phyloP scores from a whole-genome alignment of 2,797 vertebrate species.

The Labeo calbasu region DNA sequence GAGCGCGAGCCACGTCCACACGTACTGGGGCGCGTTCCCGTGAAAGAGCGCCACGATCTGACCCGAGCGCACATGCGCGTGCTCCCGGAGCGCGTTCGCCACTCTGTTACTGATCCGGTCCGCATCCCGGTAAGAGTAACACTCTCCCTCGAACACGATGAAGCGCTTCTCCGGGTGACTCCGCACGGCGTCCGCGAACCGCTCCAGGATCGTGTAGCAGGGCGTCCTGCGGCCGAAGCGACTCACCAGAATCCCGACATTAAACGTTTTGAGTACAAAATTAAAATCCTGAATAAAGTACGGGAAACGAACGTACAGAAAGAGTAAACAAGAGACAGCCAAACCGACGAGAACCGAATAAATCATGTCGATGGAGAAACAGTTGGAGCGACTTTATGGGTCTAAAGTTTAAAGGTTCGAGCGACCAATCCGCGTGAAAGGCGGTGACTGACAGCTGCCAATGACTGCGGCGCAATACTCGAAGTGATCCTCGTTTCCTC shows the following conservation, averaged over 20 bases:
- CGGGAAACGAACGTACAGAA: conserved; percentile 64
- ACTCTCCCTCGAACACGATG: conserved; percentile 72
- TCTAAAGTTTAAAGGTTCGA: neutral
- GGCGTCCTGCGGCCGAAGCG: conserved; percentile 61
- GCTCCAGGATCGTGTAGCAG: conserved; percentile 71
- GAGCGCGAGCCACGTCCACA: conserved; percentile 84
- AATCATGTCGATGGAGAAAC: conserved; percentile 19
- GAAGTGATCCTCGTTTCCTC: no score
- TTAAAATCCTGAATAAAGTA: conserved; percentile 65
- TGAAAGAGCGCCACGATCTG: conserved; percentile 83
- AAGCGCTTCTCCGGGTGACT: conserved; percentile 77
- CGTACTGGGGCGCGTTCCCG: conserved; percentile 80
- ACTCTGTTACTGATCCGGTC: conserved; percentile 80
- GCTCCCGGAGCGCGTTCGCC: conserved; percentile 74
- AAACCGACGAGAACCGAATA: conserved; percentile 56
- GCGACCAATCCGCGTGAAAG: neutral
- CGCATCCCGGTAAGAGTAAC: conserved; percentile 76
- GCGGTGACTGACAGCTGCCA: neutral
- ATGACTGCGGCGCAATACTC: no score
- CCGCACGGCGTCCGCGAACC: conserved; percentile 70
- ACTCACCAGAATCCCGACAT: rapidly evolving
- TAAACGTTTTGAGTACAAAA: neutral
- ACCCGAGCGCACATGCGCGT: conserved; percentile 70
- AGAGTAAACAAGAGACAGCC: conserved; percentile 42
- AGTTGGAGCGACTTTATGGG: neutral